A percentile compares a stretch with the other conserved stretches of the same genome.
phyloP scores from a whole-genome alignment of 2,888 invertebrate species.

The Sepioteuthis lessoniana region DNA sequence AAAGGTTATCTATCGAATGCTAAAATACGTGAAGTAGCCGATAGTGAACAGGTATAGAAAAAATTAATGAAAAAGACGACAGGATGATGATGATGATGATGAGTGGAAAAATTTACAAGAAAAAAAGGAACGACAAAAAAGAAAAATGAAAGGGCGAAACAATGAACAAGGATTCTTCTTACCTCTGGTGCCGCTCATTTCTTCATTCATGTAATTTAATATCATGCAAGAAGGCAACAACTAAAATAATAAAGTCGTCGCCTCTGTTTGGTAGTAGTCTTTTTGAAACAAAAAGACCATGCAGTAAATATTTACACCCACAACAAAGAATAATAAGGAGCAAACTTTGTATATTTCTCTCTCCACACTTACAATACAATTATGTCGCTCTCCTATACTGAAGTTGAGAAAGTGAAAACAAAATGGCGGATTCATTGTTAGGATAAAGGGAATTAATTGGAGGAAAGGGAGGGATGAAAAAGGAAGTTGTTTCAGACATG shows the following conservation, averaged over 20 bases:
- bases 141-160: not conserved
- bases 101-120: not conserved
- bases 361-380: not conserved
- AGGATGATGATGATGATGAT: too few relatives aligned
- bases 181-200: constrained; percentile 44
- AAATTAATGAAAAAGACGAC: not conserved
- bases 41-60: not conserved
- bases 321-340: not conserved
- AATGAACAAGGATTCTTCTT: not conserved
- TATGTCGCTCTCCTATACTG: not conserved
- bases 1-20: not conserved
- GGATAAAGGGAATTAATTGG: not conserved
- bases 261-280: not conserved
- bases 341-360: not conserved
- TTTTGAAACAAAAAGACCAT: constrained; percentile 33
- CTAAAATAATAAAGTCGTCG: not conserved
- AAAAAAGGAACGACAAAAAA: not conserved
- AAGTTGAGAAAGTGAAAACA: not conserved
- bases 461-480: not conserved
- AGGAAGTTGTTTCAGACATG: not conserved
- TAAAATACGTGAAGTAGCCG: not conserved
- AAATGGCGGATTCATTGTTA: not conserved
- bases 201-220: constrained; percentile 44
- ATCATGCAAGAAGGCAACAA: constrained; percentile 33
- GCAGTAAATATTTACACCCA: constrained; percentile 33